Conservation (phyloP, 2,797 vertebrate genomes). For the Gadopsis bispinosus region DNA sequence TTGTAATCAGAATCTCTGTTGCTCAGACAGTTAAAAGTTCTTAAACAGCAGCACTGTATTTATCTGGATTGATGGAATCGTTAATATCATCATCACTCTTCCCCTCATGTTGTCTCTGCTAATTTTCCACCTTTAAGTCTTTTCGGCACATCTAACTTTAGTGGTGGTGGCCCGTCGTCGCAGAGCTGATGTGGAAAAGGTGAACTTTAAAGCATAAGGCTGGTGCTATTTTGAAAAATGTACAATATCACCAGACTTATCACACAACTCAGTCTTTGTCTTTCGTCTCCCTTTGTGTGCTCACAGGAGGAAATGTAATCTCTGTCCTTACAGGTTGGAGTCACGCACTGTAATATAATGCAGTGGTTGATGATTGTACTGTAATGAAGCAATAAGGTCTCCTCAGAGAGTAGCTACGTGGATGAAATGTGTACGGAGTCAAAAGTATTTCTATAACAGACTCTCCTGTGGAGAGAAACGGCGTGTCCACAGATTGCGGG, state of each 20-base stretch:
- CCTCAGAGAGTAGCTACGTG: constrained; percentile 53
- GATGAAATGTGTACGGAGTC: constrained; percentile 59
- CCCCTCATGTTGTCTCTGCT: neutral
- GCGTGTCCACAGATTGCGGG: constrained; percentile 49
- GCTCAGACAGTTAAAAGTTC: constrained; percentile 29
- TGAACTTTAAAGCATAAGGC: constrained; percentile 19
- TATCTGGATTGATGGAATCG: constrained; percentile 32
- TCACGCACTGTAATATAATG: constrained; percentile 46
- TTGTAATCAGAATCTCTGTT: constrained; percentile 46
- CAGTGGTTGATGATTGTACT: constrained; percentile 75
- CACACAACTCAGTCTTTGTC: constrained; percentile 3
- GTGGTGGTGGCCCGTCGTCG: constrained; percentile 21
- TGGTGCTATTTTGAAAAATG: constrained; percentile 14
- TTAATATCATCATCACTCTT: constrained; percentile 28
- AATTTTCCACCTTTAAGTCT: constrained; percentile 4
- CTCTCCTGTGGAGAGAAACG: constrained; percentile 79
- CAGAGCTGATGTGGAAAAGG: constrained; percentile 11
- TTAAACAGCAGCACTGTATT: constrained; percentile 26
- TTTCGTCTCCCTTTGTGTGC: constrained; percentile 18
- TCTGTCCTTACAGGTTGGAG: constrained; percentile 42
- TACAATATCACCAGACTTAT: constrained; percentile 15
- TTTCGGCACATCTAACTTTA: constrained; percentile 15
- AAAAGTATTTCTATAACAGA: constrained; percentile 52
- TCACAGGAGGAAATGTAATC: constrained; percentile 47
- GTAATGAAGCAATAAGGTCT: constrained; percentile 75